Percentiles rank a stretch among this genome's conserved stretches.
These are phyloP conservation scores for Chrosomus eos DNA, from an alignment of 2,797 vertebrate species.

Conservation along the genomic window DNA sequence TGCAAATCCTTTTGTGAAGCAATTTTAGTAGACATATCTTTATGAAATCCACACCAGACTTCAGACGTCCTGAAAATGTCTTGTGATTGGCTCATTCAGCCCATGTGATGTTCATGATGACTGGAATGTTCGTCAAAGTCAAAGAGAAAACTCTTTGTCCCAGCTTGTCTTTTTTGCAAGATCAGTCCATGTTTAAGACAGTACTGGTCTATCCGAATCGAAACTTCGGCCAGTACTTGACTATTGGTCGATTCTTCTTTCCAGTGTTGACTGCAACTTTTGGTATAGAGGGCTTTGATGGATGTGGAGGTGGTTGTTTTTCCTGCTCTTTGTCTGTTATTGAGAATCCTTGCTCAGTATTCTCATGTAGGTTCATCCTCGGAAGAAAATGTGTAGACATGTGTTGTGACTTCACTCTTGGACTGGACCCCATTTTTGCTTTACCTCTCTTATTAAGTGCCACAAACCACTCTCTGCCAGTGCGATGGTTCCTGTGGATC, in stretches of 20 bases:
- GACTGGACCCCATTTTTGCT: conserved; percentile 93
- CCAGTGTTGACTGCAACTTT: conserved; percentile 54
- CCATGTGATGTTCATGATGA: conserved; percentile 50
- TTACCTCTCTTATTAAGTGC: conserved; percentile 96
- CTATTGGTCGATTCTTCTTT: conserved; percentile 62
- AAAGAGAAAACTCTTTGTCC: conserved; percentile 24
- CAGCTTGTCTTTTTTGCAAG: conserved; percentile 29
- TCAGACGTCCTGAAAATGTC: conserved; percentile 21
- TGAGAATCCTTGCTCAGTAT: conserved; percentile 84
- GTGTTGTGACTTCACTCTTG: conserved; percentile 91
- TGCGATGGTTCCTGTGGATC: conserved; percentile 83
- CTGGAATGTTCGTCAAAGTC: conserved; percentile 69
- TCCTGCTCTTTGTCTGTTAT: conserved; percentile 80
- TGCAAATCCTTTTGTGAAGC: conserved; percentile 14
- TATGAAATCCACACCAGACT: conserved; percentile 7
- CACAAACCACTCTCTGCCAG: conserved; percentile 91
- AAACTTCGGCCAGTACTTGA: conserved; percentile 83
- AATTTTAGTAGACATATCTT: conserved; percentile 15
- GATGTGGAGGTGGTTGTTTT: conserved; percentile 71
- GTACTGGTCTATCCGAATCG: conserved; percentile 71
- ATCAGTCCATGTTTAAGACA: conserved; percentile 38
- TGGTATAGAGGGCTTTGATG: conserved; percentile 31
- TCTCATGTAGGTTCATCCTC: conserved; percentile 79
- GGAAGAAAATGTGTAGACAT: conserved; percentile 95
- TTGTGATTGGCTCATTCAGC: conserved; percentile 43